phyloP scores from a whole-genome alignment of 2,888 invertebrate species.

The Gymnocheta viridis region DNA sequence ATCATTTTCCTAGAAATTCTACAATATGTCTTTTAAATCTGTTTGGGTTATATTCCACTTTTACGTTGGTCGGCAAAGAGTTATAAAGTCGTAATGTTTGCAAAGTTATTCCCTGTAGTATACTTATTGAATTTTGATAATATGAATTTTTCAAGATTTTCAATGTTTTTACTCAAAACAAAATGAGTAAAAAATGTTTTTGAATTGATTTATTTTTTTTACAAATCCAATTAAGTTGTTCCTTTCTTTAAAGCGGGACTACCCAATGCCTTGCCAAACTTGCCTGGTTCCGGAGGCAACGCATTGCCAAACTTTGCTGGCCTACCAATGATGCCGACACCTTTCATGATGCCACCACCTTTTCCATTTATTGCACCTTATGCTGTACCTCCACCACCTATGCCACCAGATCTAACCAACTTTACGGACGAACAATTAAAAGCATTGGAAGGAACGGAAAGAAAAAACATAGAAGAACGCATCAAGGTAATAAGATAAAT shows the following conservation, averaged over 20 bases:
- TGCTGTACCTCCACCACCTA: constrained; percentile 87
- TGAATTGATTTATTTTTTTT: no score
- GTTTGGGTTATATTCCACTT: no score
- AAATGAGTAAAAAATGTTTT: no score
- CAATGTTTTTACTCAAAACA: no score
- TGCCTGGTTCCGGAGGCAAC: constrained; percentile 45
- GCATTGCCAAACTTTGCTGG: constrained; percentile 70
- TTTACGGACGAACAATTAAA: constrained; percentile 92
- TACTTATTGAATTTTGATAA: no score
- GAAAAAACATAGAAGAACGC: constrained; percentile 94
- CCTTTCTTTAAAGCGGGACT: constrained; percentile 33
- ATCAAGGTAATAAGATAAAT: constrained; percentile 84
- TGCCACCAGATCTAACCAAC: constrained; percentile 88
- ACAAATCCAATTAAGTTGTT: background rate
- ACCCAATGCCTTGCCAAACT: constrained; percentile 31
- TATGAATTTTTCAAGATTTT: no score
- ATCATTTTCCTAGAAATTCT: no score
- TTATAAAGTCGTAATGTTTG: no score
- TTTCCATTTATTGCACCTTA: constrained; percentile 84
- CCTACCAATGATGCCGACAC: constrained; percentile 79
- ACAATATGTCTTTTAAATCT: no score
- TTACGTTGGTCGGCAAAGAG: no score
- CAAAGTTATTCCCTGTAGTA: no score
- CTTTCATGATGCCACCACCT: constrained; percentile 83
- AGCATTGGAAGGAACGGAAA: constrained; percentile 93